Evolutionary conservation across 2,797 vertebrate genomes (phyloP).

Genomic region (Enteromius mattozi): DNA sequence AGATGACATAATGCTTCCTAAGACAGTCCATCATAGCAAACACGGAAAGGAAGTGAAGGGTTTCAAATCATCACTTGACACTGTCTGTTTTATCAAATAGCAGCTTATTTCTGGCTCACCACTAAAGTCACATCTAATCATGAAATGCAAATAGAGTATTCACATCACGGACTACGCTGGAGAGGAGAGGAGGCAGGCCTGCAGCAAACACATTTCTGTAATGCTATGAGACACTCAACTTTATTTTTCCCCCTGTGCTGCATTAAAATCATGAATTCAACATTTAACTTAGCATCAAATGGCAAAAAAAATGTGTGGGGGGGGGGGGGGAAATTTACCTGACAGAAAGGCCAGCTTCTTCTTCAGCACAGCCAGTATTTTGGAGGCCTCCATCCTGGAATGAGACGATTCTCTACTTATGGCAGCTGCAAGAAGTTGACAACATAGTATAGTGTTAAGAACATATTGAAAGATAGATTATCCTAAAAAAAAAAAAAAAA

Average conservation of each 20-base stretch:
- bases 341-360: constrained; percentile 97
- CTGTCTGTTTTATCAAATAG: not conserved
- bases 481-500: too few species aligned
- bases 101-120: constrained; percentile 13
- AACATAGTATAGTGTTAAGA: not conserved
- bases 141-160: not conserved
- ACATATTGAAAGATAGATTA: not conserved
- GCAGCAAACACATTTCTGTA: not conserved
- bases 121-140: not conserved
- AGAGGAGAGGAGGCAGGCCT: not conserved
- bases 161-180: not conserved
- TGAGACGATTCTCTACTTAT: constrained; percentile 26
- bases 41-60: not conserved
- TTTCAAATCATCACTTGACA: constrained; percentile 1
- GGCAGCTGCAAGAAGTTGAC: constrained; percentile 36
- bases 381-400: constrained; percentile 88
- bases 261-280: not conserved
- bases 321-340: constrained; percentile 75
- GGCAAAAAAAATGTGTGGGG: not conserved
- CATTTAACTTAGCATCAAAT: not conserved
- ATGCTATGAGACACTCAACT: not conserved
- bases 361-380: constrained; percentile 91
- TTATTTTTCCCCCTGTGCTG: not conserved
- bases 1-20: not conserved
- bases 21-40: not conserved